These are phyloP conservation scores for Baryphthengus martii DNA, from an alignment of 2,113 vertebrate species.

Conservation along the genomic window DNA sequence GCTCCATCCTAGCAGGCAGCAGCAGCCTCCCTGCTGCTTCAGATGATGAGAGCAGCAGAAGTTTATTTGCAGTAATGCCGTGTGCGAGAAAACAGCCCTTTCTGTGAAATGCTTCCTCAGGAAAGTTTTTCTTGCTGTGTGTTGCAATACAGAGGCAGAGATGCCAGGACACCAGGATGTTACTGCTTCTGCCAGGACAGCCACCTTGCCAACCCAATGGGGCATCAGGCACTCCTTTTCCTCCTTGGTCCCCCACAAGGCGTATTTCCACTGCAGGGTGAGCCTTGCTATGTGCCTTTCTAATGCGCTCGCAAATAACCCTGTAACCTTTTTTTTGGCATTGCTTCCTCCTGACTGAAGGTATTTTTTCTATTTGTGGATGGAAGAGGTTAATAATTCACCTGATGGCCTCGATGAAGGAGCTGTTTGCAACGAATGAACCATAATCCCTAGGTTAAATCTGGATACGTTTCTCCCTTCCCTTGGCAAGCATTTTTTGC, in stretches of 20 bases:
- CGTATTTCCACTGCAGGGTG: not conserved
- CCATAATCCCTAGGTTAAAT: conserved; percentile 23
- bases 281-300: not conserved
- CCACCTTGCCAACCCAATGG: fast-evolving
- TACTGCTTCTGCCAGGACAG: not conserved
- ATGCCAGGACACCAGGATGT: not conserved
- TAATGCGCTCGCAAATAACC: not conserved
- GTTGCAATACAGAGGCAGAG: not conserved
- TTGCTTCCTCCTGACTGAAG: not conserved
- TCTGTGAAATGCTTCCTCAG: not conserved
- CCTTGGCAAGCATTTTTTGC: not conserved
- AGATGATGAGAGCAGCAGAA: not conserved
- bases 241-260: not conserved
- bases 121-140: fast-evolving
- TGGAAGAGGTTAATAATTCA: conserved; percentile 55
- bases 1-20: not conserved
- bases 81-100: not conserved
- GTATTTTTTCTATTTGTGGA: conserved; percentile 15
- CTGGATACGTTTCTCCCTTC: not conserved
- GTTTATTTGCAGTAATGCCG: fast-evolving
- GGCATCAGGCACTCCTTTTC: not conserved
- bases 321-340: not conserved
- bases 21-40: not conserved
- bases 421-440: not conserved
- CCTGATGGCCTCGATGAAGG: conserved; percentile 18